Evolutionary conservation across 2,888 invertebrate species (phyloP), one percentile per base, ranked within the genome.

Genomic region (Noctua janthina): DNA sequence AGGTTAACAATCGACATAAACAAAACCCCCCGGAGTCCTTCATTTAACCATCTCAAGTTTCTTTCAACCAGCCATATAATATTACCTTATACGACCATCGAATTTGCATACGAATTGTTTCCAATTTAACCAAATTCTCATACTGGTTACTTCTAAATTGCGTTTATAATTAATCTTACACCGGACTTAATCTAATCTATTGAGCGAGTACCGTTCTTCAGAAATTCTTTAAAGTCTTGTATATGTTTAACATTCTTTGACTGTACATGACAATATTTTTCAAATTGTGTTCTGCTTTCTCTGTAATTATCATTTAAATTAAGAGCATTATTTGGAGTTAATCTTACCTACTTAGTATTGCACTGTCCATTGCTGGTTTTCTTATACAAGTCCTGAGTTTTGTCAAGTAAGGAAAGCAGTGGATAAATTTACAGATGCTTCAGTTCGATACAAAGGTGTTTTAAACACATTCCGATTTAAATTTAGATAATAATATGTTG

Each of bases 401-500:
- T 23, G 0, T 43, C 2, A 11, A 51, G 73, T 11, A 74, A 72
- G 74, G 56, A 15, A 8, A 15, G 72, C 0, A 79, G 2, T 89
- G 85, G 49, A 82, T 69, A 15, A 54, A 35, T 75, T 66, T 67
- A 77, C 77, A 74, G 83, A 89, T 87, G 79, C 68, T 83, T 91
- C 75, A 86, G 84, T 85, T 87, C 74, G 85, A 82, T 88, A 81
- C 79, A 82, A 87, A 90, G 86, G 90, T 91, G 91, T 90, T 79
- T 90, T 86, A 83, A 88, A 89, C 78, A 87, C 85, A 89, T 90
- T 87, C 81, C 70, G 89, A 92, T 92, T 88, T 86, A 87, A 89
- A 91, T 91, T 88, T 84, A 91, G 90, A 92, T 92, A 90, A 85
- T 84, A 83, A 85, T 84, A 82, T 80, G 83, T 88, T 88, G 82